Evolutionary conservation across 1,140 invertebrate genomes (phyloP).

Genomic region (Heliconius congener): DNA sequence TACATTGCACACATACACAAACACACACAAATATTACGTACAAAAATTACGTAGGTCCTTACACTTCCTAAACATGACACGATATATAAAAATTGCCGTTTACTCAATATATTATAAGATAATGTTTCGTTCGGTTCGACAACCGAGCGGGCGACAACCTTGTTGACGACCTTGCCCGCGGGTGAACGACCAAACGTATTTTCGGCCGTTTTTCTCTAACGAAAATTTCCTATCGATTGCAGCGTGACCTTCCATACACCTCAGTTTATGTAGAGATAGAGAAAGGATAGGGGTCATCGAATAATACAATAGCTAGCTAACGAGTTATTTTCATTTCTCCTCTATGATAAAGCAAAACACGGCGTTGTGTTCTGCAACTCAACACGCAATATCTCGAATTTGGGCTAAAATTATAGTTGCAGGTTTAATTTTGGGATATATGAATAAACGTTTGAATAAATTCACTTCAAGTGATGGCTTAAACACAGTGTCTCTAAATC

Average conservation of each 20-base stretch:
- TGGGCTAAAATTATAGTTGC: too few relatives aligned
- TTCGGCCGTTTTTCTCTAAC: constrained; percentile 70
- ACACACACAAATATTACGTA: constrained; percentile 8
- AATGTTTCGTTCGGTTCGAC: constrained; percentile 52
- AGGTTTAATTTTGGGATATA: too few relatives aligned
- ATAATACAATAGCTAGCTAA: too few relatives aligned
- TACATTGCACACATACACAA: background rate
- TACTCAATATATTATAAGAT: constrained; percentile 39
- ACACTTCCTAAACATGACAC: constrained; percentile 21
- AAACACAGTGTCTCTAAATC: too few relatives aligned
- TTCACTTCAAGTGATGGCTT: too few relatives aligned
- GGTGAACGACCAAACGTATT: constrained; percentile 55
- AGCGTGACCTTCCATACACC: constrained; percentile 41
- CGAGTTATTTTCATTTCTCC: too few relatives aligned
- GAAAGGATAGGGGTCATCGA: background rate
- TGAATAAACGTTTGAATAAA: too few relatives aligned
- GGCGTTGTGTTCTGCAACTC: too few relatives aligned
- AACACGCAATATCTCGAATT: too few relatives aligned
- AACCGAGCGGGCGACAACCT: constrained; percentile 52
- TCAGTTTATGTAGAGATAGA: background rate
- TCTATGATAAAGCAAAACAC: too few relatives aligned
- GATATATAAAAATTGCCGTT: constrained; percentile 27
- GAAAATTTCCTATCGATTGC: constrained; percentile 63
- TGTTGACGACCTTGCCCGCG: constrained; percentile 55
- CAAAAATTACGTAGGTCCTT: constrained; percentile 3